Conservation (phyloP, 2,888 invertebrate genomes). For the Cataglyphis cursor region DNA sequence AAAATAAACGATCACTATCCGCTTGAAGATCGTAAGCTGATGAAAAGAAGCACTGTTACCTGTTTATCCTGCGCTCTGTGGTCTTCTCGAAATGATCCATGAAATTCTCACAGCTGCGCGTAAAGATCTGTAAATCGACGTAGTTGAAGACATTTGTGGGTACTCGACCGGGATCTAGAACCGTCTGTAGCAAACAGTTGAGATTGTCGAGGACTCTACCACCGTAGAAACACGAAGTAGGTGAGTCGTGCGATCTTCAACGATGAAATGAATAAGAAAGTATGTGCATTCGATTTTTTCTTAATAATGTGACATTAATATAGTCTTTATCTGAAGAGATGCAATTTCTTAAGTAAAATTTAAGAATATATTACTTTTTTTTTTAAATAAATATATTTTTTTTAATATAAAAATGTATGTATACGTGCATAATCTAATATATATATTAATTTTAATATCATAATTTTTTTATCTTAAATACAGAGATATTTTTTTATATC, state of each 20-base stretch:
- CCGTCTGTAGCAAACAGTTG: conserved; percentile 73
- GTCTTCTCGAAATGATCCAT: conserved; percentile 85
- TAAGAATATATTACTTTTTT: too few species aligned
- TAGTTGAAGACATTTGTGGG: conserved; percentile 69
- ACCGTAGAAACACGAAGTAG: conserved; percentile 80
- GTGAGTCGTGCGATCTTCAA: conserved; percentile 64
- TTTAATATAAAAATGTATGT: neutral
- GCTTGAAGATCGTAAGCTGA: neutral
- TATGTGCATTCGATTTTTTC: neutral
- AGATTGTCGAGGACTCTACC: conserved; percentile 82
- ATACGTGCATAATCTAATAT: neutral
- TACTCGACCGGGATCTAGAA: conserved; percentile 1
- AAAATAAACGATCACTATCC: neutral
- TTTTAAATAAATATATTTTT: too few species aligned
- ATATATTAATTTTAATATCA: neutral
- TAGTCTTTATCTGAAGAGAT: neutral
- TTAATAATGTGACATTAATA: neutral
- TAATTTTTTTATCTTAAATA: neutral
- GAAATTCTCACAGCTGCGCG: conserved; percentile 80
- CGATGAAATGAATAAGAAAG: neutral
- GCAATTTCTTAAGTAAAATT: neutral
- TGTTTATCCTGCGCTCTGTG: conserved; percentile 83
- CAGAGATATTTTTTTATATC: neutral
- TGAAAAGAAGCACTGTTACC: conserved; percentile 69
- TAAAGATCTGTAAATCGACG: conserved; percentile 56